Base-by-base conservation (phyloP, 2,113 vertebrate species). In the Bettongia penicillata region DNA sequence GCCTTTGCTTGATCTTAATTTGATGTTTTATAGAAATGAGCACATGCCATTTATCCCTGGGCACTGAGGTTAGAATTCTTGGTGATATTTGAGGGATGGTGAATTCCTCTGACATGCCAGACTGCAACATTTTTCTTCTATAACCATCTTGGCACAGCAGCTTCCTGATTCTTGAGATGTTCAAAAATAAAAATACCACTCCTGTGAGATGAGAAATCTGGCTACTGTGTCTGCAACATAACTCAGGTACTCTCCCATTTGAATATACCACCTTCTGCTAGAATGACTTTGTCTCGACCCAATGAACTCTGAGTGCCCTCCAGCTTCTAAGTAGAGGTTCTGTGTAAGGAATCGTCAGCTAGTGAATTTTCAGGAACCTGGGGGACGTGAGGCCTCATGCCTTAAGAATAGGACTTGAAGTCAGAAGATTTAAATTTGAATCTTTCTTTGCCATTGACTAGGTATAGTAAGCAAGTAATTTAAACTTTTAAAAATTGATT, bases 1-100 rank as follows among this genome's bases (percentile, higher is more conserved):
- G 16, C 50, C 93, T 96, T 96, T 91, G 37, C 9, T 26, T 91
- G 91, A 3, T 6, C 94, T 96, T 53, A 90, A 31, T 23, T 92
- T 92, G 90, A 90, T 93, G 43, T 93, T 90, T 95, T 28, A 43
- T n/a, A 84, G n/a, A 84, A 84, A 43, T 2, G n/a, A 43, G 37
- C 37, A 84, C 68, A 43, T 43, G 68, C 68, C n/a, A 84, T 84
- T 84, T 84, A 84, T 84, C n/a, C 51, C 49, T 4, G 55, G 94
- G 61, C 50, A 10, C 51, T 0, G 0, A 0, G 48, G 0, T 3
- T 90, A 24, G 28, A 61, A 68, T 92, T 92, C 28, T 11, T 84
- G 37, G 68, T 43, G n/a, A n/a, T 43, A 84, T 43, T 43, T 84
- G 68, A 43, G 68, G 37, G 26, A 84, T 84, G 68, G 68, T 43